Percentiles rank a stretch among this genome's conserved stretches.
Conservation (phyloP, 2,888 invertebrate genomes). For the Rotaria socialis region DNA sequence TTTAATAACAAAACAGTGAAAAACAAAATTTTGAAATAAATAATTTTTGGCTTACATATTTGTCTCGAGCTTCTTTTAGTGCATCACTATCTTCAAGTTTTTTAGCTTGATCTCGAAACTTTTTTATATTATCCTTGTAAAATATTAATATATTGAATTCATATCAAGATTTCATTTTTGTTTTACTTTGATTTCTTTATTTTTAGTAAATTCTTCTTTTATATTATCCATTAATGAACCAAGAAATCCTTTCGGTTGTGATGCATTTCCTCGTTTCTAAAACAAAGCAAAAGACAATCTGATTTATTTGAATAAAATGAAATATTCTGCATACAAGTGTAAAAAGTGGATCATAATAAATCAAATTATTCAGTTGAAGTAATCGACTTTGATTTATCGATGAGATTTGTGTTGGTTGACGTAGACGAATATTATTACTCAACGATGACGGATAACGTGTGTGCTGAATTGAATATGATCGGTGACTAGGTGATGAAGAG, state of each 20-base stretch:
- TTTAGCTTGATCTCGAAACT: slow-evolving; percentile 89
- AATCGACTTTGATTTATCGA: not conserved
- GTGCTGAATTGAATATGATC: not conserved
- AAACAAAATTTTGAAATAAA: too few species aligned
- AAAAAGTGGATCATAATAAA: not conserved
- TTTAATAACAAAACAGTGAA: not conserved
- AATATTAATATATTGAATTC: not conserved
- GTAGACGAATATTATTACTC: not conserved
- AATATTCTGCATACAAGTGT: not conserved
- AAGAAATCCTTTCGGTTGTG: slow-evolving; percentile 30
- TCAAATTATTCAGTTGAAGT: not conserved
- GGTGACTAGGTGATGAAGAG: not conserved
- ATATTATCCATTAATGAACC: slow-evolving; percentile 60
- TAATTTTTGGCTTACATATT: slow-evolving; percentile 60
- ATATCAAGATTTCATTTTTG: not conserved
- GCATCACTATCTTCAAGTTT: slow-evolving; percentile 95
- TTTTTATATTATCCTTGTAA: slow-evolving; percentile 75
- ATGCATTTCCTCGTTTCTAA: not conserved
- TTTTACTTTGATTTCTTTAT: slow-evolving; percentile 84
- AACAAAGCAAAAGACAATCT: not conserved
- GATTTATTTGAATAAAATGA: not conserved
- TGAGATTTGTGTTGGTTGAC: not conserved
- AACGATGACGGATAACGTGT: not conserved
- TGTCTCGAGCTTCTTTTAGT: slow-evolving; percentile 74
- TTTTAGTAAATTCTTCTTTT: slow-evolving; percentile 85